Base-by-base conservation (phyloP, 2,113 vertebrate genomes). In the Tricholaema leucomelas region DNA sequence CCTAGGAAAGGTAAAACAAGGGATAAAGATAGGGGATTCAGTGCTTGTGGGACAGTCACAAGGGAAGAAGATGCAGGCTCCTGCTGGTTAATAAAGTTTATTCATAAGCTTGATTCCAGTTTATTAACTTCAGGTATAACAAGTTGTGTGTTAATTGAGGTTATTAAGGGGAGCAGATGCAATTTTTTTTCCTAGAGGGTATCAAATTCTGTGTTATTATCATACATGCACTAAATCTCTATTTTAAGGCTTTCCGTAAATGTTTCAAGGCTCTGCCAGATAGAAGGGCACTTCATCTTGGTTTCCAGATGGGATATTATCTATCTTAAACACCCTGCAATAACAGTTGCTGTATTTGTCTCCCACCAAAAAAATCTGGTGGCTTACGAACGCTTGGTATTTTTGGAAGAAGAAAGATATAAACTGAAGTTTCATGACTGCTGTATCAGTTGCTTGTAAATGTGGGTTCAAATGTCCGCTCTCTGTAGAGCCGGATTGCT, bases 201-300 rank as follows among this genome's bases (percentile, higher is more conserved):
- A 65, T 80, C 70, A 33, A n/a, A 80, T 83, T 83, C 63, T 52
- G 81, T 64, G 83, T 95, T 91, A 42, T 86, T 87, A 63, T 80
- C 80, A 79, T 33, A 81, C 21, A 58, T 54, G 61, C n/a, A 86
- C 74, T 76, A 81, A 93, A 88, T 89, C 88, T 92, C 92, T 81
- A 48, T 85, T 92, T 83, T 88, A 93, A 85, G 65, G 48, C 46
- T 87, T 70, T 60, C 50, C 36, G 64, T 66, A 46, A 83, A 85
- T 83, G 56, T 72, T 93, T 85, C 33, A 90, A 69, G 87, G 88
- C 92, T 91, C 87, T 60, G 65, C 90, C 84, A n/a, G 63, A 79
- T 40, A 90, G 88, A 63, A 52, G 50, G 52, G n/a, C 35, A 69
- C 71, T 89, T 88, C 87, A 36, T 65, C 65, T 88, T 28, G 36